Percentiles rank a stretch among this genome's conserved stretches.
Conservation (phyloP, 2,797 vertebrate genomes). For the Clarias fuscus region DNA sequence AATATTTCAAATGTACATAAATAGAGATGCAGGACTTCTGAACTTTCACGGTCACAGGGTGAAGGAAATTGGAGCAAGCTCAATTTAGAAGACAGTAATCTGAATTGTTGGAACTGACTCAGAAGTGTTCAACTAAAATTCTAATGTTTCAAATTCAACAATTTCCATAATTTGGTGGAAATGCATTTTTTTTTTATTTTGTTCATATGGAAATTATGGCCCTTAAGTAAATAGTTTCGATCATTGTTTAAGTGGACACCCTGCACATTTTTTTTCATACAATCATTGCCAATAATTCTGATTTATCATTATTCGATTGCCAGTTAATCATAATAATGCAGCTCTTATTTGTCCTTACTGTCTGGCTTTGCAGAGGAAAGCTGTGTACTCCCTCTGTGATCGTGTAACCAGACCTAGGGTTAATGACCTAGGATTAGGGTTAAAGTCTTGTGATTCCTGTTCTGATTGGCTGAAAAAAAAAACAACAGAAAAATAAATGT, state of each 20-base stretch:
- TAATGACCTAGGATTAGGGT: conserved; percentile 38
- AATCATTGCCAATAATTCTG: not conserved
- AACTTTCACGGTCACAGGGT: not conserved
- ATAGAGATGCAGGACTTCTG: not conserved
- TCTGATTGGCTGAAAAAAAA: conserved; percentile 63
- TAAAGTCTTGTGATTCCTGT: conserved; percentile 64
- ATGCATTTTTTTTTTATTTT: not conserved
- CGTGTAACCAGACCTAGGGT: conserved; percentile 62
- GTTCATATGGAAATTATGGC: not conserved
- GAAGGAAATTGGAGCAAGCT: not conserved
- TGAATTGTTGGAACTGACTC: not conserved
- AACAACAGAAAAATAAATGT: conserved; percentile 21
- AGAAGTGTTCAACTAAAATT: not conserved
- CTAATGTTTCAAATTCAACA: not conserved
- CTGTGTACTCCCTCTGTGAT: conserved; percentile 64
- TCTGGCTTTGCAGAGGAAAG: conserved; percentile 67
- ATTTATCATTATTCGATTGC: not conserved
- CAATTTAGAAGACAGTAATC: not conserved
- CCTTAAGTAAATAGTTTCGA: not conserved
- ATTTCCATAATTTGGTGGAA: not conserved
- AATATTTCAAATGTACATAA: not conserved
- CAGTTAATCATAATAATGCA: not conserved
- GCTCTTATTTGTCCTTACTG: conserved; percentile 61
- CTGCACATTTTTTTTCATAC: not conserved
- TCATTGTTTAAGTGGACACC: not conserved